Conservation (phyloP, 2,113 vertebrate genomes). For the Grallaria varia region DNA sequence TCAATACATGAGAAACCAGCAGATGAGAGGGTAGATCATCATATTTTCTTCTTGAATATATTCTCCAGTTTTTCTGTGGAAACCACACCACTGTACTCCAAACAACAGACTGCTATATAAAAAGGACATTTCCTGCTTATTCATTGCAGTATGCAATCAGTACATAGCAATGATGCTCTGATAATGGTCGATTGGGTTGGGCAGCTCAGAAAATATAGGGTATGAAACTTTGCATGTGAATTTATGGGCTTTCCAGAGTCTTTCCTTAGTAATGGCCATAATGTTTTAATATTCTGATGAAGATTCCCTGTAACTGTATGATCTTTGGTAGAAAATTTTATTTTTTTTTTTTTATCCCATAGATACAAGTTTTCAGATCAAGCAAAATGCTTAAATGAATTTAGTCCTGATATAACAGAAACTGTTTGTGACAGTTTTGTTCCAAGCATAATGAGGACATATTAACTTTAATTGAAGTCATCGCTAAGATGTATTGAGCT, state of each 20-base stretch:
- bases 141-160: not conserved
- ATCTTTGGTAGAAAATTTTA: not conserved
- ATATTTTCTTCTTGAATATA: not conserved
- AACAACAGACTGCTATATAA: not conserved
- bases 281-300: not conserved
- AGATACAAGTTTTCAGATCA: not conserved
- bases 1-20: accelerated
- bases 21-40: not conserved
- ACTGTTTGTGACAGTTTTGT: not conserved
- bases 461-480: slow-evolving; percentile 42
- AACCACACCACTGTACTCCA: not conserved
- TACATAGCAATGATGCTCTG: not conserved
- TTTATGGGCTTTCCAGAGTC: not conserved
- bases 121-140: not conserved
- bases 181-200: not conserved
- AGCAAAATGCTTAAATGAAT: not conserved
- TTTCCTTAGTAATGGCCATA: not conserved
- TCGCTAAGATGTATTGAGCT: not conserved
- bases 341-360: too few species aligned
- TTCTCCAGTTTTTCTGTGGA: not conserved
- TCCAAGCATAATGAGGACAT: slow-evolving; percentile 14
- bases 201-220: not conserved
- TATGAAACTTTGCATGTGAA: not conserved
- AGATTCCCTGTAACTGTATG: not conserved
- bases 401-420: not conserved